phyloP scores from a whole-genome alignment of 2,113 vertebrate species.

The Rhagologus leucostigma region DNA sequence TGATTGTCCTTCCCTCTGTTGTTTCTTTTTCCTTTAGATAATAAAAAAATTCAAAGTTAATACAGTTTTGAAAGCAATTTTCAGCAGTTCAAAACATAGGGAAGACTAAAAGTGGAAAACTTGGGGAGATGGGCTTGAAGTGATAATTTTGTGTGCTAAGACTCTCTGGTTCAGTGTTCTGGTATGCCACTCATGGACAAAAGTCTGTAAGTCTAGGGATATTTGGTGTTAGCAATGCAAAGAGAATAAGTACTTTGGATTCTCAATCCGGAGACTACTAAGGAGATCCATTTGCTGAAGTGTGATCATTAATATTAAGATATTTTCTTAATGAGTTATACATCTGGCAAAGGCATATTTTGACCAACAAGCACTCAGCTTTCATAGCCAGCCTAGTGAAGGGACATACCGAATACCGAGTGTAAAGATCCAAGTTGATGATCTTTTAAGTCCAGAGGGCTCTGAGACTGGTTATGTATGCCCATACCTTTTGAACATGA shows the following conservation, averaged over 20 bases:
- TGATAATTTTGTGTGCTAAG: neutral
- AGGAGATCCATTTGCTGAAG: neutral
- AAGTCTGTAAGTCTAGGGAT: neutral
- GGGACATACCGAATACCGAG: fast-evolving
- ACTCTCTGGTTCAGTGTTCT: neutral
- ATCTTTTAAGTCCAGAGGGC: neutral
- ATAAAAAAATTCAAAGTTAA: neutral
- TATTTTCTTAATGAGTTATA: neutral
- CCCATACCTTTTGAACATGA: neutral
- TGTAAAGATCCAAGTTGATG: neutral
- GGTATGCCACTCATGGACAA: neutral
- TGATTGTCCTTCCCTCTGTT: neutral
- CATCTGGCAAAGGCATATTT: neutral
- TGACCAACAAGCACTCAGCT: neutral
- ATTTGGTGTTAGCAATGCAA: neutral
- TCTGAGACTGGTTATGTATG: neutral
- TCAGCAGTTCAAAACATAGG: neutral
- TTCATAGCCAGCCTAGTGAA: neutral
- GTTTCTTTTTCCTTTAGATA: neutral
- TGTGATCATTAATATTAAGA: neutral
- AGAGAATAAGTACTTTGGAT: neutral
- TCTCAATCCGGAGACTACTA: neutral
- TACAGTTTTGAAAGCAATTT: neutral
- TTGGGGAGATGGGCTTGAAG: neutral
- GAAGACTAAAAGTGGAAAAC: neutral